Percentiles rank a stretch among this genome's conserved stretches.
phyloP scores from a whole-genome alignment of 1,140 invertebrate species.

The Armadillidium nasatum region DNA sequence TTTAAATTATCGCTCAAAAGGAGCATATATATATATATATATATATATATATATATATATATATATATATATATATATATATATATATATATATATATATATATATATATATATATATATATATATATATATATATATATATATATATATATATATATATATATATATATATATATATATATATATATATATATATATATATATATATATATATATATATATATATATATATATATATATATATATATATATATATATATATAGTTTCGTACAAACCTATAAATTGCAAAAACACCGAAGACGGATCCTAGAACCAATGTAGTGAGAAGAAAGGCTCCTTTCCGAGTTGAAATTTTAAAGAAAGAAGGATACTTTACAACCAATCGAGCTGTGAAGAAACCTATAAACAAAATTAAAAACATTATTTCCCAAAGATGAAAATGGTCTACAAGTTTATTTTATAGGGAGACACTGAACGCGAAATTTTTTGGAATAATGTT shows the following conservation, averaged over 20 bases:
- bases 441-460: no score
- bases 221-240: constrained; percentile 48
- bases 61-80: constrained; percentile 22
- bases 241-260: constrained; percentile 45
- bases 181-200: constrained; percentile 18
- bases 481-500: no score
- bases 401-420: no score
- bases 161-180: constrained; percentile 27
- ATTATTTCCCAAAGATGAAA: no score
- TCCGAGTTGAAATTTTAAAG: neutral
- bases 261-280: neutral
- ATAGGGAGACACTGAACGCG: no score
- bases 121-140: constrained; percentile 23
- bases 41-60: constrained; percentile 27
- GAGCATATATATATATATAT: constrained; percentile 24
- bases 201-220: constrained; percentile 25
- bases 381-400: no score
- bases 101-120: constrained; percentile 41
- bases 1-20: no score
- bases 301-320: neutral
- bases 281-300: neutral
- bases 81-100: constrained; percentile 19
- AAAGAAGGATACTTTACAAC: no score
- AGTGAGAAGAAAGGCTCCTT: neutral
- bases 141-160: constrained; percentile 21